phyloP scores from a whole-genome alignment of 2,888 invertebrate species.

The Drosophila nr. perissopoda region DNA sequence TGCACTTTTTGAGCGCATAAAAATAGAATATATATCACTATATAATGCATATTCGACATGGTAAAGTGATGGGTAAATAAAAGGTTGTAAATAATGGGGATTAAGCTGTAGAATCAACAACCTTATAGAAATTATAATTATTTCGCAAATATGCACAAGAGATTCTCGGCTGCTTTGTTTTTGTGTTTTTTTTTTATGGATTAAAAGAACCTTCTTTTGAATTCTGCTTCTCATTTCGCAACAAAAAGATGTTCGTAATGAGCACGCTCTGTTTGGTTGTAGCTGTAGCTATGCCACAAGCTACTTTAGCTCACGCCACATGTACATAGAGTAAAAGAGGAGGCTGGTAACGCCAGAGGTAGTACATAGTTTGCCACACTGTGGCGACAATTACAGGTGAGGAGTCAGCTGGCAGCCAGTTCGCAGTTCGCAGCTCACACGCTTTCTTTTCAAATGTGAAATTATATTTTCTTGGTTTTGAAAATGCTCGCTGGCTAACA shows the following conservation, averaged over 20 bases:
- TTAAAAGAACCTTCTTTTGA: slow-evolving; percentile 11
- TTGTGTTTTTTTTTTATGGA: neutral
- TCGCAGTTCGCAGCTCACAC: slow-evolving; percentile 56
- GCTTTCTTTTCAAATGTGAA: slow-evolving; percentile 73
- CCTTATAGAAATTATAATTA: neutral
- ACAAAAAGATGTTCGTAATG: slow-evolving; percentile 2
- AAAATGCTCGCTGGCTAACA: slow-evolving; percentile 37
- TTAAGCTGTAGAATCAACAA: neutral
- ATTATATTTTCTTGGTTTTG: slow-evolving; percentile 37
- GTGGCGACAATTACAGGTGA: slow-evolving; percentile 46
- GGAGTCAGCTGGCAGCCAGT: slow-evolving; percentile 28
- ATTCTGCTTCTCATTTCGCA: slow-evolving; percentile 1
- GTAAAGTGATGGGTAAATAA: neutral
- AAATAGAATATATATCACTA: neutral
- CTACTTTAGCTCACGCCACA: slow-evolving; percentile 8
- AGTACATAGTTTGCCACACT: slow-evolving; percentile 25
- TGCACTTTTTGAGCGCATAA: neutral
- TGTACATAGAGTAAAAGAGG: neutral
- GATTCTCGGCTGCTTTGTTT: neutral
- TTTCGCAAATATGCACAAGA: slow-evolving; percentile 5
- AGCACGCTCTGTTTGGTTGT: slow-evolving; percentile 36
- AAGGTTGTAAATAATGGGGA: neutral
- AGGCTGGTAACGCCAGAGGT: slow-evolving; percentile 16
- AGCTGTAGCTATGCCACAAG: slow-evolving; percentile 9
- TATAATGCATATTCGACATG: neutral